These are phyloP conservation scores for Nipponacmea schrenckii DNA, from an alignment of 2,888 invertebrate species.

Conservation along the genomic window DNA sequence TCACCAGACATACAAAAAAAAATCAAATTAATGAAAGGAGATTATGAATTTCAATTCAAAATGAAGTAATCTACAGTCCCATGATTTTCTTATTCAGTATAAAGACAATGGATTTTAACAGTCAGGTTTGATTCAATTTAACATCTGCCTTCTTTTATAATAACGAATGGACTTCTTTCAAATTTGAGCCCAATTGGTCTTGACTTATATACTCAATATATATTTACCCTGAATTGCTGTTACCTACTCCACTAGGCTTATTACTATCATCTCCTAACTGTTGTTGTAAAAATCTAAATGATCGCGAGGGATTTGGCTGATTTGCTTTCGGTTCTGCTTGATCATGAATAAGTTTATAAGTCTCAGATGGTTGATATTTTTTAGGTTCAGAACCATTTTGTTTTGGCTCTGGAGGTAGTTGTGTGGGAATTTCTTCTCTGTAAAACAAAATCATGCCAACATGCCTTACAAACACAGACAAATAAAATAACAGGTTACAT, in stretches of 20 bases:
- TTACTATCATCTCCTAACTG: constrained; percentile 31
- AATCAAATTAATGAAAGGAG: no score
- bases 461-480: neutral
- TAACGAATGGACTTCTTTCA: no score
- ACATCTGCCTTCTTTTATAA: no score
- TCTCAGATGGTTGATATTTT: constrained; percentile 56
- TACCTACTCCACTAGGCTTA: neutral
- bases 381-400: constrained; percentile 18
- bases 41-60: no score
- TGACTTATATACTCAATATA: neutral
- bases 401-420: constrained; percentile 22
- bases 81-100: no score
- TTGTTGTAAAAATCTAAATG: constrained; percentile 55
- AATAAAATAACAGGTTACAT: no score
- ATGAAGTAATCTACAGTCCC: no score
- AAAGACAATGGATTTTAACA: no score
- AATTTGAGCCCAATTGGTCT: neutral
- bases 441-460: constrained; percentile 10
- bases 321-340: constrained; percentile 39
- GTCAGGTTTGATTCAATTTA: no score
- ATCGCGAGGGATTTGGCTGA: constrained; percentile 51
- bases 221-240: neutral
- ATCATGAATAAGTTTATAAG: constrained; percentile 55
- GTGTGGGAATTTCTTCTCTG: constrained; percentile 13
- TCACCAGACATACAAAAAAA: no score